Conservation (phyloP, 1,140 invertebrate genomes). For the Ylistrum balloti region DNA sequence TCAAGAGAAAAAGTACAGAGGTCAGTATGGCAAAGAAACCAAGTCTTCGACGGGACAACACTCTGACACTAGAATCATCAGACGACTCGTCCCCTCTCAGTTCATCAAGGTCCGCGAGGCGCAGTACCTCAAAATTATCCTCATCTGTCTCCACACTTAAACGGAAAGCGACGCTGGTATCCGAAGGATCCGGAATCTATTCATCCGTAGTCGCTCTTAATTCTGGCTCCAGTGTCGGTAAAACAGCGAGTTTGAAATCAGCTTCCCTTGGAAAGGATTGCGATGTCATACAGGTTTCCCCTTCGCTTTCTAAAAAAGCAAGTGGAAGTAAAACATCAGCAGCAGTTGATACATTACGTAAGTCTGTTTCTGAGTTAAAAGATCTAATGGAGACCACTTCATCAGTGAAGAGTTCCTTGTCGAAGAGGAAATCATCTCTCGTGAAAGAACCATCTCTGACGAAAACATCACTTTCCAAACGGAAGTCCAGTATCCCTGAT, state of each 20-base stretch:
- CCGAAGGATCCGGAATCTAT: background rate
- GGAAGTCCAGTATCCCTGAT: background rate
- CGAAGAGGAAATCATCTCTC: background rate
- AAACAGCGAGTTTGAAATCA: constrained; percentile 45
- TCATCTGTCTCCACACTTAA: constrained; percentile 1
- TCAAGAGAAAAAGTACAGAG: background rate
- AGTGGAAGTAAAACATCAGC: background rate
- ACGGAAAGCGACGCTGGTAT: constrained; percentile 43
- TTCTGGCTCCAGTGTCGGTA: constrained; percentile 51
- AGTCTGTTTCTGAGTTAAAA: background rate
- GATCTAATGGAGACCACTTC: too few relatives aligned
- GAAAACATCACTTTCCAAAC: background rate
- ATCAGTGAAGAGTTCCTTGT: too few relatives aligned
- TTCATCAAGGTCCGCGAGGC: background rate
- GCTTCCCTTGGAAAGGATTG: background rate
- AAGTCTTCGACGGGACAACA: constrained; percentile 38
- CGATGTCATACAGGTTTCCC: constrained; percentile 30
- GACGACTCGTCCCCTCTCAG: background rate
- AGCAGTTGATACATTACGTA: background rate
- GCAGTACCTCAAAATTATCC: constrained; percentile 32
- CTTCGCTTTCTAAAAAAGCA: background rate
- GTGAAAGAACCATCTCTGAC: constrained; percentile 30
- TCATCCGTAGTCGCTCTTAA: constrained; percentile 38
- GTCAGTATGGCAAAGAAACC: background rate
- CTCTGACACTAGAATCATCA: constrained; percentile 9